Percentiles rank a stretch among this genome's conserved stretches.
phyloP scores from a whole-genome alignment of 2,797 vertebrate genomes.

The Coracias cyanogaster region DNA sequence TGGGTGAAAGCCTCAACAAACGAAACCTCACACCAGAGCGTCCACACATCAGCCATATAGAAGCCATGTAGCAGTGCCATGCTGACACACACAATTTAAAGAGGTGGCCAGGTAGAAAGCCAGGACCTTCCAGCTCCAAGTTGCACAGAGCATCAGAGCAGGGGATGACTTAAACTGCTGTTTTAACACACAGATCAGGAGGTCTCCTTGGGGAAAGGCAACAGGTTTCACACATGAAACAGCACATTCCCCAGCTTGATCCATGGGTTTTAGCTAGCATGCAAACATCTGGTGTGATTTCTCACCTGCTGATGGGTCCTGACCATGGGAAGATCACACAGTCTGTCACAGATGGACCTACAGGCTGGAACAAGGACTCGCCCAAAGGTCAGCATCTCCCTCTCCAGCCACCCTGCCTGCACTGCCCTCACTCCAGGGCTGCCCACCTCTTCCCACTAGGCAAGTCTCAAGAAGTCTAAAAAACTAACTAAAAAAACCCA shows the following conservation, averaged over 20 bases:
- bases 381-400: not conserved
- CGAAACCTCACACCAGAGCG: not conserved
- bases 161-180: not conserved
- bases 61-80: not conserved
- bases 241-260: not conserved
- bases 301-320: not conserved
- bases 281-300: not conserved
- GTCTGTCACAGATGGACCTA: not conserved
- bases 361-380: not conserved
- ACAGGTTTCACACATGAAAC: not conserved
- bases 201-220: not conserved
- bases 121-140: not conserved
- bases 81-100: not conserved
- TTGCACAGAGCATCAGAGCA: not conserved
- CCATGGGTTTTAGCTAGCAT: not conserved
- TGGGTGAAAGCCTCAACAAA: not conserved
- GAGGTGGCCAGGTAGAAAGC: not conserved
- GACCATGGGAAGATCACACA: not conserved
- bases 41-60: rapidly evolving
- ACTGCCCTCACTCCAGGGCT: not conserved
- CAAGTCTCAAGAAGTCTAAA: not conserved
- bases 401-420: not conserved
- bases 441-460: not conserved
- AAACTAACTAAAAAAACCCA: not conserved
- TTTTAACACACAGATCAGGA: rapidly evolving